phyloP scores from a whole-genome alignment of 2,888 invertebrate species.

The Eurytoma adleriae region DNA sequence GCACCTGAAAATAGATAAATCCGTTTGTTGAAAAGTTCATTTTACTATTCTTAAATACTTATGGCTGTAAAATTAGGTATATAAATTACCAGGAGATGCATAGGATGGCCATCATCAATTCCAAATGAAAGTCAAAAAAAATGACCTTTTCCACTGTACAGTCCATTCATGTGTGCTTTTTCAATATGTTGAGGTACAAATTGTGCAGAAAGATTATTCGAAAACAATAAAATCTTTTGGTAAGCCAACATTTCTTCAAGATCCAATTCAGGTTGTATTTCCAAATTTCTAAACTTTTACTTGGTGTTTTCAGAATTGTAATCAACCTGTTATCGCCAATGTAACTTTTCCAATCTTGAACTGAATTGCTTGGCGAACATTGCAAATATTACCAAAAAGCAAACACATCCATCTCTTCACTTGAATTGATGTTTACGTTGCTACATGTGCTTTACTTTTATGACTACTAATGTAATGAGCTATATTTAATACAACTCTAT shows the following conservation, averaged over 20 bases:
- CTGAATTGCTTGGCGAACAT: slow-evolving; percentile 93
- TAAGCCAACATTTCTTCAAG: slow-evolving; percentile 87
- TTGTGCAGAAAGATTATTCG: slow-evolving; percentile 85
- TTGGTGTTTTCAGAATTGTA: slow-evolving; percentile 88
- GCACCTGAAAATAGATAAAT: slow-evolving; percentile 53
- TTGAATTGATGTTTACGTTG: slow-evolving; percentile 96
- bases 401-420: slow-evolving; percentile 90
- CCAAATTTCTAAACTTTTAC: slow-evolving; percentile 78
- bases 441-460: slow-evolving; percentile 85
- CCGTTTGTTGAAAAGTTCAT: slow-evolving; percentile 12
- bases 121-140: too few relatives aligned
- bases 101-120: slow-evolving; percentile 57
- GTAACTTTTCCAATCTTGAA: slow-evolving; percentile 93
- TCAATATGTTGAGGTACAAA: slow-evolving; percentile 87
- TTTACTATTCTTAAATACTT: slow-evolving; percentile 17
- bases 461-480: slow-evolving; percentile 94
- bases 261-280: slow-evolving; percentile 80
- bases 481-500: slow-evolving; percentile 93
- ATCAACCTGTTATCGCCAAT: slow-evolving; percentile 92
- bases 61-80: background rate
- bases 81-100: slow-evolving; percentile 28
- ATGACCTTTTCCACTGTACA: slow-evolving; percentile 64
- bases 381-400: slow-evolving; percentile 89
- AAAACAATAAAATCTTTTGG: slow-evolving; percentile 85
- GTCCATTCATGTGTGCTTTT: slow-evolving; percentile 76